phyloP scores from a whole-genome alignment of 2,797 vertebrate genomes.

The Schizopygopsis pylzovi region DNA sequence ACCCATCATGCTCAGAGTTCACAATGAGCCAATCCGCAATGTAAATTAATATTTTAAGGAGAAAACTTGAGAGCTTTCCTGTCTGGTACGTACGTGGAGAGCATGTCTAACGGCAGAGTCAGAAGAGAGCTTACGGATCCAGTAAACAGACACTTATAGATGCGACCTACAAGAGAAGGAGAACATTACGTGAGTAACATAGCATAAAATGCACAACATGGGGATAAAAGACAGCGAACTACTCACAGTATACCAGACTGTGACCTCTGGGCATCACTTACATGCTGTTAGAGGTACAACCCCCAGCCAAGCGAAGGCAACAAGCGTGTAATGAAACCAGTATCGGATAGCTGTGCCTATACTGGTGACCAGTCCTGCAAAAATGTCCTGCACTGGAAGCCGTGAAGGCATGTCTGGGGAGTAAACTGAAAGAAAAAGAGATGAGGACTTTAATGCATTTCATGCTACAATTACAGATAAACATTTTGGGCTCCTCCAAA shows the following conservation, averaged over 20 bases:
- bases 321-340: constrained; percentile 99
- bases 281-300: constrained; percentile 99
- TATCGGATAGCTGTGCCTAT: constrained; percentile 99
- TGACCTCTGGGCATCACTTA: constrained; percentile 74
- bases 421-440: constrained; percentile 83
- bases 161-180: constrained; percentile 84
- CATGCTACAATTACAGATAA: not conserved
- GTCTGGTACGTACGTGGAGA: constrained; percentile 91
- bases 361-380: constrained; percentile 96
- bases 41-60: constrained; percentile 36
- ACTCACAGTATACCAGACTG: not conserved
- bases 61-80: constrained; percentile 42
- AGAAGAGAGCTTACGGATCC: constrained; percentile 98
- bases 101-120: constrained; percentile 95
- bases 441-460: not conserved
- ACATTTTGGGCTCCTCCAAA: not conserved
- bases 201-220: not conserved
- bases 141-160: constrained; percentile 99
- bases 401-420: constrained; percentile 99
- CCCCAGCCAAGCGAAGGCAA: constrained; percentile 99
- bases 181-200: constrained; percentile 33
- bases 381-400: constrained; percentile 98
- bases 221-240: not conserved
- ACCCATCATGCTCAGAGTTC: constrained; percentile 20
- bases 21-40: constrained; percentile 6